A percentile compares a stretch with the other conserved stretches of the same genome.
phyloP scores from a whole-genome alignment of 2,888 invertebrate species.

The Hydraecia micacea region DNA sequence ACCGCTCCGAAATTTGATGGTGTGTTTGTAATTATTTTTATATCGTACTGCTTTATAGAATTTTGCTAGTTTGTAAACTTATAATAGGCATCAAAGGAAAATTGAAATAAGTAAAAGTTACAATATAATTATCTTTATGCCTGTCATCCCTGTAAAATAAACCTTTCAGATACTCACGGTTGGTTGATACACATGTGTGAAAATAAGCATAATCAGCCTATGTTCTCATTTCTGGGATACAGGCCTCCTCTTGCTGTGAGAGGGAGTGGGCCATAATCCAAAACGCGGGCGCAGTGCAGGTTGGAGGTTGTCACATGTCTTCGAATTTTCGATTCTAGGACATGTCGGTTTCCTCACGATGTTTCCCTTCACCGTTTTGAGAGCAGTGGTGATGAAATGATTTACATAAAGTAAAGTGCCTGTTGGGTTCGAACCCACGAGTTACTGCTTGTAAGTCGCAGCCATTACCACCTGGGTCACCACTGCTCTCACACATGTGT shows the following conservation, averaged over 20 bases:
- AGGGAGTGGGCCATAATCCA: not conserved
- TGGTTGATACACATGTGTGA: not conserved
- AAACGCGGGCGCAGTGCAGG: not conserved
- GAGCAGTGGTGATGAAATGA: too few species aligned
- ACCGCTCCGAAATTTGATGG: slow-evolving; percentile 39
- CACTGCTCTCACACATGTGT: too few species aligned
- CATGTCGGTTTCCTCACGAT: not conserved
- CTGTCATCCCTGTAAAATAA: not conserved
- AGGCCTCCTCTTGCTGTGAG: not conserved
- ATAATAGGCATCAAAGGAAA: not conserved
- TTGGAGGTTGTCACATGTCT: not conserved
- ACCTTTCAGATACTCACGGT: not conserved
- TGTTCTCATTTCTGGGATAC: not conserved
- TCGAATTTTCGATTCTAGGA: not conserved
- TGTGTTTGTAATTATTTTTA: slow-evolving; percentile 45
- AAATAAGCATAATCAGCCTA: too few species aligned
- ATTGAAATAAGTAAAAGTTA: not conserved
- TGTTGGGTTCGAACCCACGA: too few species aligned
- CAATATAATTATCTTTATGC: not conserved
- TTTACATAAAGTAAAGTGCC: too few species aligned
- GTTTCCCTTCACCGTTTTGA: not conserved
- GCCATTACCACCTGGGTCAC: too few species aligned
- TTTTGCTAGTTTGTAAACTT: slow-evolving; percentile 21
- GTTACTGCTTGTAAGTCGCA: too few species aligned
- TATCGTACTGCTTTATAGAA: slow-evolving; percentile 5